Evolutionary conservation across 1,140 invertebrate species (phyloP).

Genomic region (Heterodera carotae): DNA sequence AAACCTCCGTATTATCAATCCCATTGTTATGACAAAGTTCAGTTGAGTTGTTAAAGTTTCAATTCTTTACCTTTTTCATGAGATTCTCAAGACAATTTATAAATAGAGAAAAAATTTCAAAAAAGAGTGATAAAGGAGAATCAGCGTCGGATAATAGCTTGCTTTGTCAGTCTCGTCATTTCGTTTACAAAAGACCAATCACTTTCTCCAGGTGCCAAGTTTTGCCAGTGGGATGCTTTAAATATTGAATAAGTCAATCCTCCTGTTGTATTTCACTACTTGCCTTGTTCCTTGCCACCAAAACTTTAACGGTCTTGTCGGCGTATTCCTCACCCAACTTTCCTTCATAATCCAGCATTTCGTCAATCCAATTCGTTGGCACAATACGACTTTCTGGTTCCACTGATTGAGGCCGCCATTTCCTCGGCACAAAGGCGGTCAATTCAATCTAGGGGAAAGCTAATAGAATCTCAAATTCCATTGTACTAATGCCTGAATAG

Average conservation of each 20-base stretch:
- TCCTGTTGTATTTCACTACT: not conserved
- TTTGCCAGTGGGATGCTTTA: not conserved
- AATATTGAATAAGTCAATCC: not conserved
- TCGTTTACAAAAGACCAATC: not conserved
- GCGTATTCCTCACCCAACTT: not conserved
- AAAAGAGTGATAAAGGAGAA: not conserved
- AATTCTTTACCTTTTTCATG: too few relatives aligned
- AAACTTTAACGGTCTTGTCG: conserved; percentile 2
- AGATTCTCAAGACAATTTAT: too few relatives aligned
- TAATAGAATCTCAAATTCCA: not conserved
- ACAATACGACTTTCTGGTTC: not conserved
- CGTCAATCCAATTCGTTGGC: not conserved
- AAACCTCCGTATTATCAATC: not conserved
- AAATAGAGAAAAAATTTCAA: not conserved
- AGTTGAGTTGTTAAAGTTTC: conserved; percentile 3
- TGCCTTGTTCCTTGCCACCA: conserved; percentile 5
- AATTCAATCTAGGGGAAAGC: conserved; percentile 2
- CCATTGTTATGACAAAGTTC: not conserved
- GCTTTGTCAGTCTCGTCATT: not conserved
- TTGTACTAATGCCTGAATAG: not conserved
- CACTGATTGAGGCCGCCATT: not conserved
- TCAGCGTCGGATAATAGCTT: too few relatives aligned
- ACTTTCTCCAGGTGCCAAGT: conserved; percentile 5
- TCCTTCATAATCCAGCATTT: conserved; percentile 8
- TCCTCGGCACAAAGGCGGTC: conserved; percentile 14